These are phyloP conservation scores for Lasioglossum baleicum DNA, from an alignment of 1,140 invertebrate genomes.

Conservation along the genomic window DNA sequence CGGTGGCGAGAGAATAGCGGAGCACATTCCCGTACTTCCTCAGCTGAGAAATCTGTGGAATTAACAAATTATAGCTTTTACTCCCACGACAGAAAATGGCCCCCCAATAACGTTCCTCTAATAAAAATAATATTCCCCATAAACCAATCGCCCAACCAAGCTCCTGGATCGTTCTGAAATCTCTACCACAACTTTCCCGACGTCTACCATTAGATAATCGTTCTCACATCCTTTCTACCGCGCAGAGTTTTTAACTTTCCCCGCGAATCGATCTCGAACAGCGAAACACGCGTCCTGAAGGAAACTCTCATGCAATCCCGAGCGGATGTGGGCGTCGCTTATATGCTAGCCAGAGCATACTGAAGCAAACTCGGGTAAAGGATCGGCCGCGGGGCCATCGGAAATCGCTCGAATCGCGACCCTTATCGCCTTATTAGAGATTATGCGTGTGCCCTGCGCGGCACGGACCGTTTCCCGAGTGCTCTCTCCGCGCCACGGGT, in stretches of 20 bases:
- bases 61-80: too few species aligned
- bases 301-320: slow-evolving; percentile 12
- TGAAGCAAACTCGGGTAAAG: background rate
- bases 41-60: too few species aligned
- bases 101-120: too few species aligned
- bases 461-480: slow-evolving; percentile 51
- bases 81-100: too few species aligned
- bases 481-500: slow-evolving; percentile 24
- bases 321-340: slow-evolving; percentile 46
- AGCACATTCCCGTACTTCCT: too few species aligned
- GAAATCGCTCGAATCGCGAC: slow-evolving; percentile 66
- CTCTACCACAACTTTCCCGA: background rate
- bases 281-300: too few species aligned
- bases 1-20: too few species aligned
- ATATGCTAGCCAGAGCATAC: background rate
- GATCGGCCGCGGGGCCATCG: slow-evolving; percentile 37
- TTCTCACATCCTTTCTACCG: background rate
- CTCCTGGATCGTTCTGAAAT: too few species aligned
- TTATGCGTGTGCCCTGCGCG: slow-evolving; percentile 37
- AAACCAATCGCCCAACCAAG: too few species aligned
- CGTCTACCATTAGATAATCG: background rate
- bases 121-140: too few species aligned
- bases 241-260: background rate
- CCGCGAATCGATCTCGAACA: background rate
- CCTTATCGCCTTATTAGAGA: slow-evolving; percentile 76